These are phyloP conservation scores for Delichon dasypus DNA, from an alignment of 2,797 vertebrate genomes.

Conservation along the genomic window DNA sequence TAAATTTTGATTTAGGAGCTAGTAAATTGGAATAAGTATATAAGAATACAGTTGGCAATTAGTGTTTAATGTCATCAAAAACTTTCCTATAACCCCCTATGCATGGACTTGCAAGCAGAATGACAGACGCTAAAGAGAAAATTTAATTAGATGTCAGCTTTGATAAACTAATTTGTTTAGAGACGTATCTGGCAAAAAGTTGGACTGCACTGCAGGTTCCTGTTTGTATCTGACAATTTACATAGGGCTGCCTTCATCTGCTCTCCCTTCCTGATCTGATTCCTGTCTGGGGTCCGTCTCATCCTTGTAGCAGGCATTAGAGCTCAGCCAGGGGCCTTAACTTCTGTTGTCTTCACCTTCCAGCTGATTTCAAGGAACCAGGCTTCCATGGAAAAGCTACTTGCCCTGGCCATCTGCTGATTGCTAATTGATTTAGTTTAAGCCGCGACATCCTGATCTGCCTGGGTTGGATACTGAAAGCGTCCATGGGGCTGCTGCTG, in stretches of 20 bases:
- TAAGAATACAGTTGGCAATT: neutral
- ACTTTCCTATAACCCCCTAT: neutral
- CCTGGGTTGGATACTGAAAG: neutral
- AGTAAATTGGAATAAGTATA: neutral
- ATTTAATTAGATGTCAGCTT: slow-evolving; percentile 49
- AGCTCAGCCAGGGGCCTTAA: neutral
- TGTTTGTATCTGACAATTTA: neutral
- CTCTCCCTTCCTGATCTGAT: slow-evolving; percentile 16
- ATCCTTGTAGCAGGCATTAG: neutral
- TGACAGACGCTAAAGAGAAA: neutral
- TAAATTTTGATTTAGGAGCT: neutral
- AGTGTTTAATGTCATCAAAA: neutral
- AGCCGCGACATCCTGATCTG: slow-evolving; percentile 21
- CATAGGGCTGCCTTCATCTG: neutral
- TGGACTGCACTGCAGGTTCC: neutral
- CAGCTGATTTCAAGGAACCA: neutral
- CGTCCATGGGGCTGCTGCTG: neutral
- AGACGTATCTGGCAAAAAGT: slow-evolving; percentile 4
- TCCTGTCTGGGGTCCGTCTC: neutral
- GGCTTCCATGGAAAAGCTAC: neutral
- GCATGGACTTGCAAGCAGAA: neutral
- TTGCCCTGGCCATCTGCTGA: neutral
- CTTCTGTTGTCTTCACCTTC: neutral
- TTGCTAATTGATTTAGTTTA: slow-evolving; percentile 9
- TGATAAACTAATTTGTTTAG: slow-evolving; percentile 42